phyloP scores from a whole-genome alignment of 2,797 vertebrate species.

The Sebastes steindachneri region DNA sequence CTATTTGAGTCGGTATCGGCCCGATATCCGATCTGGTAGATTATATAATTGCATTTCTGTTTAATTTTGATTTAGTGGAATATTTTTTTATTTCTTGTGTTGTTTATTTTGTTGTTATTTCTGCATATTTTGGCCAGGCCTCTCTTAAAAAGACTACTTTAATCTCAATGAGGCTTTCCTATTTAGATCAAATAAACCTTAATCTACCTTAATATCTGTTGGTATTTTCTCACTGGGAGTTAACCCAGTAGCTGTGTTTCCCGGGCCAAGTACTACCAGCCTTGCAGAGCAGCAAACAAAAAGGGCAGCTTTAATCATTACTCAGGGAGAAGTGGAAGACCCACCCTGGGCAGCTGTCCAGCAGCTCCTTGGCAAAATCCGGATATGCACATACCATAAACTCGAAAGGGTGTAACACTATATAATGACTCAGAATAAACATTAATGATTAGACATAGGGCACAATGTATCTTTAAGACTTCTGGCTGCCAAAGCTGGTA shows the following conservation, averaged over 20 bases:
- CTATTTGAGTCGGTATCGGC: too few species aligned
- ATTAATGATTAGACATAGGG: background rate
- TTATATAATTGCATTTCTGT: background rate
- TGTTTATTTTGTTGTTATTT: background rate
- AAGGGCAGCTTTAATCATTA: conserved; percentile 57
- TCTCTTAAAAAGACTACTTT: background rate
- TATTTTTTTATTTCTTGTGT: background rate
- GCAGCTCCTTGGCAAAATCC: conserved; percentile 53
- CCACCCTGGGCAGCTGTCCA: conserved; percentile 74
- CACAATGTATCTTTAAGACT: background rate
- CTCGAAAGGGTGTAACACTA: conserved; percentile 10
- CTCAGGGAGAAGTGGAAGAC: conserved; percentile 48
- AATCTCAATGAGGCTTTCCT: background rate
- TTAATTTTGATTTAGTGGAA: background rate
- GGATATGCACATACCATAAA: conserved; percentile 49
- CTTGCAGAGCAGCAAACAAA: conserved; percentile 42
- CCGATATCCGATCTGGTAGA: background rate
- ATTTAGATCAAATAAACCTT: background rate
- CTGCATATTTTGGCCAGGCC: background rate
- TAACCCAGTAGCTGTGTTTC: conserved; percentile 21
- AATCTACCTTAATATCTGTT: background rate
- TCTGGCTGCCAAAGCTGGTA: background rate
- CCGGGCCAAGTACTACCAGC: conserved; percentile 10
- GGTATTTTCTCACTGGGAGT: conserved; percentile 15
- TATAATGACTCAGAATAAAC: background rate